Conservation (phyloP, 2,797 vertebrate species). For the Chaetophractus vellerosus region DNA sequence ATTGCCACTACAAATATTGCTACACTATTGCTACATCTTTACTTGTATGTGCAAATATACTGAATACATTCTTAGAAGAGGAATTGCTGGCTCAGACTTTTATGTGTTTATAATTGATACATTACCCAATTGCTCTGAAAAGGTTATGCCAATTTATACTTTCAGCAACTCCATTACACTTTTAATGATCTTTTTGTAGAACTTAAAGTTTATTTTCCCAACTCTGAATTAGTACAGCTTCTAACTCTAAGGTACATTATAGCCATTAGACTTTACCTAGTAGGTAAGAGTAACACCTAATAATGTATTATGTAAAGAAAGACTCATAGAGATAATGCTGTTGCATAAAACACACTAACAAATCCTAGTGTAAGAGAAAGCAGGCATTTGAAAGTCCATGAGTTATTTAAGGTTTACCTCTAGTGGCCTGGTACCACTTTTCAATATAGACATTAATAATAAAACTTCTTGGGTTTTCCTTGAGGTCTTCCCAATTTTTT, state of each 20-base stretch:
- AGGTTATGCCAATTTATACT: not conserved
- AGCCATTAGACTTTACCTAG: slow-evolving; percentile 3
- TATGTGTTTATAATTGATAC: not conserved
- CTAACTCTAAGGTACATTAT: not conserved
- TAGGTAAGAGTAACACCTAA: not conserved
- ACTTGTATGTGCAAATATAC: not conserved
- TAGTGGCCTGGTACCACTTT: not conserved
- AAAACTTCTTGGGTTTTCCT: slow-evolving; percentile 86
- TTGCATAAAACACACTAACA: not conserved
- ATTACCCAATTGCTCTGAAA: not conserved
- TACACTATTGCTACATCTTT: not conserved
- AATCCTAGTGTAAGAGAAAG: slow-evolving; percentile 3
- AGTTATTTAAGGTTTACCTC: slow-evolving; percentile 74
- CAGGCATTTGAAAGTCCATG: not conserved
- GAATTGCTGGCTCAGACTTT: not conserved
- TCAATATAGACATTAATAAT: slow-evolving; percentile 56
- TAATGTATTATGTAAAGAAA: not conserved
- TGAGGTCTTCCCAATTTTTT: slow-evolving; percentile 85
- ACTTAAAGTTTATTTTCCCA: slow-evolving; percentile 21
- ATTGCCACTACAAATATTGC: not conserved
- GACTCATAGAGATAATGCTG: not conserved
- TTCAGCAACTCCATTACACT: not conserved
- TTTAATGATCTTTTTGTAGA: slow-evolving; percentile 1
- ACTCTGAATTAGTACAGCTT: slow-evolving; percentile 11
- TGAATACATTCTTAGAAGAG: not conserved